A percentile compares a stretch with the other conserved stretches of the same genome.
phyloP scores from a whole-genome alignment of 2,113 vertebrate species.

The Lophotis ruficrista region DNA sequence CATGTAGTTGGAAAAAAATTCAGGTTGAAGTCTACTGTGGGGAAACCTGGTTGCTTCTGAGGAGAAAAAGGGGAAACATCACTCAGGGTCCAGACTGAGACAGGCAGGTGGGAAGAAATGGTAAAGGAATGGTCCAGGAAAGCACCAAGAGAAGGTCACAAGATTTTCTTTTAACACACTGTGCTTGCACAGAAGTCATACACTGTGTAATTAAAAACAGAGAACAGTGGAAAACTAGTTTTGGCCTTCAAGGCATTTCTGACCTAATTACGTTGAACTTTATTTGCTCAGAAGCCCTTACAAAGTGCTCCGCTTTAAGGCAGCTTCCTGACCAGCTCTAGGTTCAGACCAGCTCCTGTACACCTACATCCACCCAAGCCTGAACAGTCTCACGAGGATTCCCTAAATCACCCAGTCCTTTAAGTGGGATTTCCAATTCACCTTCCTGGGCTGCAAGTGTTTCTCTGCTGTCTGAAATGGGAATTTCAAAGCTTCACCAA shows the following conservation, averaged over 20 bases:
- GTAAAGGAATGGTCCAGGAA: background rate
- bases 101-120: background rate
- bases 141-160: background rate
- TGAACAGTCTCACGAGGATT: background rate
- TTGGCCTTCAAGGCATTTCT: conserved; percentile 63
- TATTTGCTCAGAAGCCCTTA: conserved; percentile 60
- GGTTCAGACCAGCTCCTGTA: background rate
- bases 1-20: background rate
- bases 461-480: background rate
- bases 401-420: background rate
- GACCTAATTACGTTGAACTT: conserved; percentile 60
- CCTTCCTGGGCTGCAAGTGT: background rate
- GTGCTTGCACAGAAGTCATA: conserved; percentile 17
- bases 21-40: background rate
- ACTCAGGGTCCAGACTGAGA: background rate
- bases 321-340: background rate
- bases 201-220: conserved; percentile 52
- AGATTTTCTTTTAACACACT: conserved; percentile 22
- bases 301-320: conserved; percentile 27
- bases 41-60: background rate
- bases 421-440: background rate
- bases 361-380: background rate
- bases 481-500: background rate
- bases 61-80: background rate
- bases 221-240: conserved; percentile 59